Conservation (phyloP, 2,797 vertebrate genomes). For the Dicrostonyx torquatus region DNA sequence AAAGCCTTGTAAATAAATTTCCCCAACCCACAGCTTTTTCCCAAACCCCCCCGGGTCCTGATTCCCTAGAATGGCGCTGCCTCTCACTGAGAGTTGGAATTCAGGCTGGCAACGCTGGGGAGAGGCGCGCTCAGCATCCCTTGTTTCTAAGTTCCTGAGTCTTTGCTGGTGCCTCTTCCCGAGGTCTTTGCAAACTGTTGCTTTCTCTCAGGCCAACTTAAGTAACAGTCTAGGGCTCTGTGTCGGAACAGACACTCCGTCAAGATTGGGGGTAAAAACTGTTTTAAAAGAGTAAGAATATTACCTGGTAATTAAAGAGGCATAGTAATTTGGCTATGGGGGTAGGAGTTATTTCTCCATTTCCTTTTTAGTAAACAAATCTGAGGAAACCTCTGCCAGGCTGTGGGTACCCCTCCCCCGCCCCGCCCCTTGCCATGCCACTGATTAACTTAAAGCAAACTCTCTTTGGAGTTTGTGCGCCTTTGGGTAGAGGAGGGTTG, state of each 20-base stretch:
- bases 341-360: not conserved
- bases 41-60: not conserved
- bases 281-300: not conserved
- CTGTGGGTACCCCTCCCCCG: not conserved
- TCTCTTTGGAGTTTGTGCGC: conserved; percentile 24
- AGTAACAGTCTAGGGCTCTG: not conserved
- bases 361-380: conserved; percentile 74
- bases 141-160: not conserved
- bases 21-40: not conserved
- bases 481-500: conserved; percentile 3
- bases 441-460: conserved; percentile 80
- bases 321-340: not conserved
- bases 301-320: not conserved
- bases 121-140: not conserved
- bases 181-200: not conserved
- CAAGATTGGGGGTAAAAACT: not conserved
- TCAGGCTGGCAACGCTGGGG: not conserved
- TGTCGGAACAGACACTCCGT: not conserved
- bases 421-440: conserved; percentile 60
- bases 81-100: not conserved
- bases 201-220: not conserved
- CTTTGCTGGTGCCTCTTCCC: not conserved
- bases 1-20: not conserved
- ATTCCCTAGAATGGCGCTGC: not conserved
- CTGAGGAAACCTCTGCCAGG: conserved; percentile 57